These are phyloP conservation scores for Knipowitschia caucasica DNA, from an alignment of 2,797 vertebrate species.

Conservation along the genomic window DNA sequence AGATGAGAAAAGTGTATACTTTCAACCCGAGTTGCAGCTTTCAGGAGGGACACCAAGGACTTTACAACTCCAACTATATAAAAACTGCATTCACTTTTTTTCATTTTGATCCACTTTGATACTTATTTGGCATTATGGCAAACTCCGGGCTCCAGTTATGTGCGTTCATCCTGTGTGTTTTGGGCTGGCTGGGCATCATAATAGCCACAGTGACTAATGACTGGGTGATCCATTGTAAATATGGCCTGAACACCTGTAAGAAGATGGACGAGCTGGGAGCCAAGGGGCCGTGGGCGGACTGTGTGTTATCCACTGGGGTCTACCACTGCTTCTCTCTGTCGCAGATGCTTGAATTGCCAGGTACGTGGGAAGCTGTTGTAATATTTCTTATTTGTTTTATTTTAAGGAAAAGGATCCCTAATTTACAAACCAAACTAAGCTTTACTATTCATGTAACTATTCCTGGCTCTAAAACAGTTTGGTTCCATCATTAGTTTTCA, in stretches of 20 bases:
- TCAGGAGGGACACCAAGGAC: conserved; percentile 26
- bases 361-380: no score
- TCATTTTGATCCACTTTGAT: neutral
- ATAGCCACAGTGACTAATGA: conserved; percentile 92
- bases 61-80: no score
- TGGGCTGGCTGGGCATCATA: conserved; percentile 91
- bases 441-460: no score
- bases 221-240: conserved; percentile 92
- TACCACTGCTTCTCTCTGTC: conserved; percentile 90
- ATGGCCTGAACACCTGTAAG: conserved; percentile 88
- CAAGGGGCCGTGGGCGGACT: conserved; percentile 93
- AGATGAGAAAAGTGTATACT: conserved; percentile 23
- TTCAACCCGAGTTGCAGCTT: conserved; percentile 14
- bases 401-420: no score
- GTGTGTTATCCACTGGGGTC: conserved; percentile 86
- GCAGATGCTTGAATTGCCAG: conserved; percentile 92
- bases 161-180: conserved; percentile 84
- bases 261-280: conserved; percentile 90
- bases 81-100: conserved; percentile 24
- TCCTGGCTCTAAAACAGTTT: no score
- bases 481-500: no score
- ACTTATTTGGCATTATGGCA: conserved; percentile 74
- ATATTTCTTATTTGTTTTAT: no score
- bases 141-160: conserved; percentile 86
- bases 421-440: no score